phyloP scores from a whole-genome alignment of 2,113 vertebrate genomes.

The Alouatta palliata region DNA sequence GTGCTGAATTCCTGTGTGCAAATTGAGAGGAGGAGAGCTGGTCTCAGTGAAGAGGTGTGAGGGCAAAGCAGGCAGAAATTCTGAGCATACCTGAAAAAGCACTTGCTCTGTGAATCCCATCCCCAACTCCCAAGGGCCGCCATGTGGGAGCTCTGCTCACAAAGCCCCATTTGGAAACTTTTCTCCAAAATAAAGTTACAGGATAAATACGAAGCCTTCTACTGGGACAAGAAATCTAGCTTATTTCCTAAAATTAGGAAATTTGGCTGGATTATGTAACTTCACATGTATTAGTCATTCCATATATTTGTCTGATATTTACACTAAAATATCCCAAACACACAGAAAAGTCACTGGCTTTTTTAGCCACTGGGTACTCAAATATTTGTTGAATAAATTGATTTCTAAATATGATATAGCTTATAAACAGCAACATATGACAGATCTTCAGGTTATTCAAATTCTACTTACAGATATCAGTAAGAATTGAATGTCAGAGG shows the following conservation, averaged over 20 bases:
- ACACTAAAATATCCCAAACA: not conserved
- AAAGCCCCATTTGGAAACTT: not conserved
- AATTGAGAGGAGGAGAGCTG: not conserved
- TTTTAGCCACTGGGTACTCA: not conserved
- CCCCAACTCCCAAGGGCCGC: not conserved
- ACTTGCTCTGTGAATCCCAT: not conserved
- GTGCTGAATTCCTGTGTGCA: not conserved
- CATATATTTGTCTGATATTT: not conserved
- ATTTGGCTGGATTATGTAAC: not conserved
- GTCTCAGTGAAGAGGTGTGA: not conserved
- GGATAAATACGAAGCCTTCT: not conserved
- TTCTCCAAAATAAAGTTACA: not conserved
- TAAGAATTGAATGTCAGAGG: not conserved
- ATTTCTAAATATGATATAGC: not conserved
- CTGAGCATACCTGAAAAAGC: not conserved
- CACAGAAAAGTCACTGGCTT: not conserved
- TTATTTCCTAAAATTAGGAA: not conserved
- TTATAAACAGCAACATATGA: not conserved
- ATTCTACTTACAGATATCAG: not conserved
- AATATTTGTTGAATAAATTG: slow-evolving; percentile 11
- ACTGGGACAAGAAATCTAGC: not conserved
- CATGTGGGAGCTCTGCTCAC: not conserved
- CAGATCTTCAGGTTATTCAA: not conserved
- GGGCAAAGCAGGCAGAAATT: not conserved
- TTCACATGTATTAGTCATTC: not conserved